Percentiles rank a stretch among this genome's conserved stretches.
phyloP scores from a whole-genome alignment of 1,140 invertebrate genomes.

The Brachionus koreanus region DNA sequence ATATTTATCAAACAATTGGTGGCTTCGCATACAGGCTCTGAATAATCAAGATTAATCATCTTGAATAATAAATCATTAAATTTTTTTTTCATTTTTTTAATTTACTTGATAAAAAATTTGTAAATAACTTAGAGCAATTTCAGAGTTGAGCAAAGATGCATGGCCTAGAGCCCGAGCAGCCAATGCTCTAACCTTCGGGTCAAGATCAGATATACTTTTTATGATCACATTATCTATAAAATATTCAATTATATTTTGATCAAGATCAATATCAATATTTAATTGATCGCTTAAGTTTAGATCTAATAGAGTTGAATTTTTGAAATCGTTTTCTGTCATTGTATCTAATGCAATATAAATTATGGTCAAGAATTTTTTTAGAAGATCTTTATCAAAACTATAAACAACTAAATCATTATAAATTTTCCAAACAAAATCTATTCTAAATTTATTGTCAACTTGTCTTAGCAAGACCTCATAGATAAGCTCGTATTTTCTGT shows the following conservation, averaged over 20 bases:
- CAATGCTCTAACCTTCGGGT: neutral
- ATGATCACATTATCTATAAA: neutral
- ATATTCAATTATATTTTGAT: conserved; percentile 35
- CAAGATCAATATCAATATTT: conserved; percentile 3
- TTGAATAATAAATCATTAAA: neutral
- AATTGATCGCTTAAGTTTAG: conserved; percentile 4
- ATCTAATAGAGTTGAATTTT: neutral
- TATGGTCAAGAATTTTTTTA: conserved; percentile 1
- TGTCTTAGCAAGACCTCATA: neutral
- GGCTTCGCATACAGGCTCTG: conserved; percentile 5
- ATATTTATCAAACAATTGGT: conserved; percentile 2
- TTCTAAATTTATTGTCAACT: neutral
- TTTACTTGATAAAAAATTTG: conserved; percentile 8
- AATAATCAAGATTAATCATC: conserved; percentile 29
- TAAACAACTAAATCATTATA: neutral
- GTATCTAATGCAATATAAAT: neutral
- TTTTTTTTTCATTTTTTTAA: neutral
- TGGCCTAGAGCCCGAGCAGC: neutral
- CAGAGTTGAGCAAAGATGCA: neutral
- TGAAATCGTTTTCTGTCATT: neutral
- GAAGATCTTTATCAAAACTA: neutral
- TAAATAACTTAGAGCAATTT: neutral
- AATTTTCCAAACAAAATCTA: neutral
- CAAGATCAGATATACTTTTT: neutral
- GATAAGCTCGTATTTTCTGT: neutral